These are phyloP conservation scores for Crioceris asparagi DNA, from an alignment of 2,888 invertebrate genomes.

Conservation along the genomic window DNA sequence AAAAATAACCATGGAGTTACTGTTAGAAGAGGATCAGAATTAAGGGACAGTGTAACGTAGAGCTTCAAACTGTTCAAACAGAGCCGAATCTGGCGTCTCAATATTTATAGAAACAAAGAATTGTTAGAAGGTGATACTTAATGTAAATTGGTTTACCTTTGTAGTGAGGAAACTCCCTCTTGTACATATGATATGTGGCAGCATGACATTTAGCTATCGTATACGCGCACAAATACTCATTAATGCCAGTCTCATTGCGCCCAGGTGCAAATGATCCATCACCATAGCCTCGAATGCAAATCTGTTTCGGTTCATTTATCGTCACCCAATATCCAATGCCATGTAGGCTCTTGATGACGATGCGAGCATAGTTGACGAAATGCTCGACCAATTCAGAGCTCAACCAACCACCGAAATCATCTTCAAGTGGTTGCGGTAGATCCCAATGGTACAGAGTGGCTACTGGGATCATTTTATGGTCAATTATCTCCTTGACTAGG, in stretches of 20 bases:
- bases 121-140: too few species aligned
- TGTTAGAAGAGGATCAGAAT: too few species aligned
- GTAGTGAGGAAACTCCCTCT: slow-evolving; percentile 41
- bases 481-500: slow-evolving; percentile 57
- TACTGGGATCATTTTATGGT: slow-evolving; percentile 45
- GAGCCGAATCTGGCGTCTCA: too few species aligned
- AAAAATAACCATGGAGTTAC: too few species aligned
- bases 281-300: slow-evolving; percentile 40
- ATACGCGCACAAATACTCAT: slow-evolving; percentile 53
- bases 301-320: slow-evolving; percentile 48
- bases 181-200: slow-evolving; percentile 51
- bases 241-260: slow-evolving; percentile 44
- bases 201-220: slow-evolving; percentile 57
- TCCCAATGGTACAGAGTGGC: slow-evolving; percentile 50
- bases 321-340: slow-evolving; percentile 56
- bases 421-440: slow-evolving; percentile 26
- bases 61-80: too few species aligned
- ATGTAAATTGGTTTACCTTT: slow-evolving; percentile 41
- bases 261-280: slow-evolving; percentile 44
- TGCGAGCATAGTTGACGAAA: slow-evolving; percentile 46
- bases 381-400: slow-evolving; percentile 48
- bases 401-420: slow-evolving; percentile 50
- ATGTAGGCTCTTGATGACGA: slow-evolving; percentile 46
- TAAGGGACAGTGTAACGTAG: too few species aligned
- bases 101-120: too few species aligned